Percentiles rank a stretch among this genome's conserved stretches.
phyloP scores from a whole-genome alignment of 2,113 vertebrate genomes.

The Aphyosemion australe region DNA sequence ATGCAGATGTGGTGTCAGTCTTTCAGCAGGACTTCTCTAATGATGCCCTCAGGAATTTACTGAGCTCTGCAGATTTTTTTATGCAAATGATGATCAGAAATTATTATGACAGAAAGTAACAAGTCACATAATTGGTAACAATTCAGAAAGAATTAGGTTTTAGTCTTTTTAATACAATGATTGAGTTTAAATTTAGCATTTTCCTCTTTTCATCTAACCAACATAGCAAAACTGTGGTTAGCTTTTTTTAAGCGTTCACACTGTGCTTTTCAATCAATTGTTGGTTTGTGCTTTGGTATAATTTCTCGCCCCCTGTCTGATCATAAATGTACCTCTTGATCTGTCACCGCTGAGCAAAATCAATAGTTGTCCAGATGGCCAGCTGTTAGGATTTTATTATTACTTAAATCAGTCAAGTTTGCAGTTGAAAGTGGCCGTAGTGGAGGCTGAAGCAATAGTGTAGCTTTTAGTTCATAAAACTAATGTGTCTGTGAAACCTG shows the following conservation, averaged over 20 bases:
- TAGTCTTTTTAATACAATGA: constrained; percentile 9
- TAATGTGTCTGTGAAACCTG: constrained; percentile 58
- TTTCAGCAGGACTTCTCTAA: constrained; percentile 13
- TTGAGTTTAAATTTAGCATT: not conserved
- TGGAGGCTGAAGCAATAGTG: constrained; percentile 48
- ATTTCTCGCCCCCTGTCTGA: constrained; percentile 64
- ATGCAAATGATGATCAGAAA: constrained; percentile 16
- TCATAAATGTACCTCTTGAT: constrained; percentile 74
- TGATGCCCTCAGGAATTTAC: not conserved
- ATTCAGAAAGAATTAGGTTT: constrained; percentile 19
- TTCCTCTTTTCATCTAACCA: constrained; percentile 3
- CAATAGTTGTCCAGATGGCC: constrained; percentile 64
- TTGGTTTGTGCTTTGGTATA: constrained; percentile 58
- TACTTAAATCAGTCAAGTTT: constrained; percentile 70
- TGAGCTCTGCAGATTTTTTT: constrained; percentile 6
- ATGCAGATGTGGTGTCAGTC: constrained; percentile 36
- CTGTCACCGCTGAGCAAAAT: constrained; percentile 63
- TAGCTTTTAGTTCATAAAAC: constrained; percentile 70
- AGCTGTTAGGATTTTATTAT: constrained; percentile 75
- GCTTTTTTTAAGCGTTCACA: constrained; percentile 54
- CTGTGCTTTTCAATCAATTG: constrained; percentile 52
- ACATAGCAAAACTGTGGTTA: constrained; percentile 30
- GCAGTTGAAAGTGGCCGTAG: constrained; percentile 45
- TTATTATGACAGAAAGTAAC: constrained; percentile 11
- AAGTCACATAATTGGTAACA: constrained; percentile 1